Conservation (phyloP, 1,140 invertebrate species). For the Zaprionus davidi region DNA sequence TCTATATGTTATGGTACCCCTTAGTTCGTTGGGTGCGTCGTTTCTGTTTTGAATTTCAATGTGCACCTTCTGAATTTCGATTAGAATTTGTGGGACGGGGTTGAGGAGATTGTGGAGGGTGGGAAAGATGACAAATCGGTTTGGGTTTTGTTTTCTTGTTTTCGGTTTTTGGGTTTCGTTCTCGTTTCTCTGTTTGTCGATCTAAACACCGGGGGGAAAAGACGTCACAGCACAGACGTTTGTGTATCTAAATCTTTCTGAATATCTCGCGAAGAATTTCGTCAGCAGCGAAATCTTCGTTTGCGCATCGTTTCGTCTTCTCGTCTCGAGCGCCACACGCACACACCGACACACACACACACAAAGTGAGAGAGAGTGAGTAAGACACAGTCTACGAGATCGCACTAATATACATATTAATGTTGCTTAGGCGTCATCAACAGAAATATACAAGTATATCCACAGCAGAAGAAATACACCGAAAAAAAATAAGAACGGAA, state of each 20-base stretch:
- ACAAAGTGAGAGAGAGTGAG: too few relatives aligned
- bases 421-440: constrained; percentile 53
- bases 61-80: constrained; percentile 5
- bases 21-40: too few relatives aligned
- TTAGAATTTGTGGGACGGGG: background rate
- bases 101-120: background rate
- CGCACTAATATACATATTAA: constrained; percentile 67
- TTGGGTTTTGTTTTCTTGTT: constrained; percentile 4
- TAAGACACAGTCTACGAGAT: constrained; percentile 26
- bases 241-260: constrained; percentile 6
- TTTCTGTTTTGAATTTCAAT: background rate
- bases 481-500: constrained; percentile 7
- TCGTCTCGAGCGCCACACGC: background rate
- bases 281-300: constrained; percentile 24
- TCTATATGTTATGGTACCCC: background rate
- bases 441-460: constrained; percentile 51
- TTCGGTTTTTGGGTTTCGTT: constrained; percentile 1
- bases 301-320: constrained; percentile 24
- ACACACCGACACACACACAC: background rate
- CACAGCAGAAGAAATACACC: constrained; percentile 35
- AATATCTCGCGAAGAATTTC: constrained; percentile 16
- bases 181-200: background rate
- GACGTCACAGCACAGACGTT: background rate
- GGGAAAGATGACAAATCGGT: background rate
- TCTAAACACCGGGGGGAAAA: background rate